phyloP scores from a whole-genome alignment of 2,113 vertebrate species.

The Otus sunia region DNA sequence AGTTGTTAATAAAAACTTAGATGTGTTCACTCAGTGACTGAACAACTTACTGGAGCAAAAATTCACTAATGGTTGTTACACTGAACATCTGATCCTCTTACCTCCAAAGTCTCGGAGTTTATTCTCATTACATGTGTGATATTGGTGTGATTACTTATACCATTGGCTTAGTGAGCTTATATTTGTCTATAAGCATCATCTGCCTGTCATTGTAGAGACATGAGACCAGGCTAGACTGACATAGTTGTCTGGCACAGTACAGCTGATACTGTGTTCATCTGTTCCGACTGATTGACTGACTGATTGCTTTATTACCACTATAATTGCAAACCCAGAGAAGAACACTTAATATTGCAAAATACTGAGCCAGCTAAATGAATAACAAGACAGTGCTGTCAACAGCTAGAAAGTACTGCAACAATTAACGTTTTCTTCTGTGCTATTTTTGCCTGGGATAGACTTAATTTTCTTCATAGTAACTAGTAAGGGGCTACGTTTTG shows the following conservation, averaged over 20 bases:
- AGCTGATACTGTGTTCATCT: not conserved
- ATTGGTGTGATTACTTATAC: not conserved
- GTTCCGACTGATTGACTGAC: not conserved
- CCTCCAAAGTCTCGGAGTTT: not conserved
- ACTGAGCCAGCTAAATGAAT: not conserved
- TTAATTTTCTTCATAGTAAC: not conserved
- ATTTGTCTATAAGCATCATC: not conserved
- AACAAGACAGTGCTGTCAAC: not conserved
- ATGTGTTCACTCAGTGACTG: not conserved
- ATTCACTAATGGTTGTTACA: not conserved
- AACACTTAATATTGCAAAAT: not conserved
- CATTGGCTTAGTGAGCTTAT: not conserved
- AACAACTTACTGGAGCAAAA: not conserved
- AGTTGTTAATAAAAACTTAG: not conserved
- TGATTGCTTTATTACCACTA: not conserved
- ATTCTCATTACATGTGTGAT: not conserved
- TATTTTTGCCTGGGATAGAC: not conserved
- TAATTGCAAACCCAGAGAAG: not conserved
- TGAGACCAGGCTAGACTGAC: not conserved
- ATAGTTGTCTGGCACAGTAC: not conserved
- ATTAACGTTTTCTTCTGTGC: not conserved
- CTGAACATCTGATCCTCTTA: not conserved
- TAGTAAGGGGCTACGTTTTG: not conserved
- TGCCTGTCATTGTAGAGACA: not conserved
- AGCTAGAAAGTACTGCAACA: not conserved